These are phyloP conservation scores for Poecilia wingei DNA, from an alignment of 2,797 vertebrate species.

Conservation along the genomic window DNA sequence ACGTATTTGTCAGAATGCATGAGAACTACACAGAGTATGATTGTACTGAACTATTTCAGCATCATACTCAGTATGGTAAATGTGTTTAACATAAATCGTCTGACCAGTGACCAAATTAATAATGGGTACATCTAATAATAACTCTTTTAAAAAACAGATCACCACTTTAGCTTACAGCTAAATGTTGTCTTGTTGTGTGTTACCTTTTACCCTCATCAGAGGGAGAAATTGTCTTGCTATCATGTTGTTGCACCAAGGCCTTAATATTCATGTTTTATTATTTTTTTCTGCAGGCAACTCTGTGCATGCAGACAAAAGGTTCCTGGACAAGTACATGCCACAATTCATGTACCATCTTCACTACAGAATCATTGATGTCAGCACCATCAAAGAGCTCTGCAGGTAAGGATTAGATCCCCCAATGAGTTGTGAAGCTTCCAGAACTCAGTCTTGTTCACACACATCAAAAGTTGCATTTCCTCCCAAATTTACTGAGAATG, in stretches of 20 bases:
- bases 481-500: background rate
- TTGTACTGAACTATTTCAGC: background rate
- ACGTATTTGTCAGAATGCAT: background rate
- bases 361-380: conserved; percentile 97
- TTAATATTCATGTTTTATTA: background rate
- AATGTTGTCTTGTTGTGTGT: background rate
- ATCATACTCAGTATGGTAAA: background rate
- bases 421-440: background rate
- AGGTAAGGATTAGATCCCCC: conserved; percentile 73
- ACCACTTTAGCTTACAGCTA: background rate
- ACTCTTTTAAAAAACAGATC: background rate
- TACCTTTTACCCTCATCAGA: background rate
- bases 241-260: background rate
- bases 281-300: conserved; percentile 88
- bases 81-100: background rate
- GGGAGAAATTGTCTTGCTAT: background rate
- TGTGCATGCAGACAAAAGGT: conserved; percentile 96
- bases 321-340: conserved; percentile 97
- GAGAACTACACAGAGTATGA: background rate
- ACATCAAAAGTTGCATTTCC: background rate
- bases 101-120: background rate
- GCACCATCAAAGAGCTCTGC: conserved; percentile 97
- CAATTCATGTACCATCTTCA: conserved; percentile 98
- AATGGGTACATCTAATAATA: background rate
- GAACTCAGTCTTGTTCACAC: background rate